Percentiles rank a stretch among this genome's conserved stretches.
Evolutionary conservation across 2,797 vertebrate genomes (phyloP).

Genomic region (Percopsis omiscomaycus): DNA sequence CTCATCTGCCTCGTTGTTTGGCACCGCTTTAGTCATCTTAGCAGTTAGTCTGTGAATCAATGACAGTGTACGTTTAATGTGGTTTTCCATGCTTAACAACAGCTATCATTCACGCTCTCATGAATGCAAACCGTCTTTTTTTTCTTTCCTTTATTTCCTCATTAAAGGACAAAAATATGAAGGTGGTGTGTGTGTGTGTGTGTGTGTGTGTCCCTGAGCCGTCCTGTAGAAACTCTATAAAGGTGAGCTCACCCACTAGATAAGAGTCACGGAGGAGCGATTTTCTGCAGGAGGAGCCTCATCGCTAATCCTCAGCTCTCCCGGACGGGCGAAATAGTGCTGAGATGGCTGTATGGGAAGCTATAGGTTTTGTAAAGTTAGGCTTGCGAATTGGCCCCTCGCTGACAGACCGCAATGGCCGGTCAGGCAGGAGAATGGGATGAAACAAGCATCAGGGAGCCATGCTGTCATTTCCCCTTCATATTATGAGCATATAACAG

Average conservation of each 20-base stretch:
- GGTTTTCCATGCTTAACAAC: slow-evolving; percentile 9
- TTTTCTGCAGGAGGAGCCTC: slow-evolving; percentile 21
- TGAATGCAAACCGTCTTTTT: slow-evolving; percentile 1
- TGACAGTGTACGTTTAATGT: slow-evolving; percentile 29
- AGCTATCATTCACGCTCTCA: no score
- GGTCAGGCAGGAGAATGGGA: slow-evolving; percentile 52
- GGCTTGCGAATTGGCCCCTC: not conserved
- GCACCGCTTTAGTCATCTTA: slow-evolving; percentile 47
- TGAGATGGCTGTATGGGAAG: slow-evolving; percentile 30
- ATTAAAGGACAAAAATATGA: not conserved
- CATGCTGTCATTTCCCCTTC: slow-evolving; percentile 23
- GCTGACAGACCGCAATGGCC: slow-evolving; percentile 53
- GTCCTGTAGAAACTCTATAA: slow-evolving; percentile 22
- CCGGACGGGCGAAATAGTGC: slow-evolving; percentile 38
- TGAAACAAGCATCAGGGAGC: slow-evolving; percentile 51
- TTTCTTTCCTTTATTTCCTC: slow-evolving; percentile 11
- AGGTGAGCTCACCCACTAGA: slow-evolving; percentile 38
- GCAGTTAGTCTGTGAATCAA: slow-evolving; percentile 45
- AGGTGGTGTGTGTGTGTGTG: slow-evolving; percentile 1
- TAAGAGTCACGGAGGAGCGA: slow-evolving; percentile 22
- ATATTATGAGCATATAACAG: slow-evolving; percentile 35
- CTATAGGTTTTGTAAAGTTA: slow-evolving; percentile 22
- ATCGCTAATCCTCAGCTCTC: slow-evolving; percentile 33
- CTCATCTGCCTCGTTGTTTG: slow-evolving; percentile 43
- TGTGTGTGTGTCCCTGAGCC: slow-evolving; percentile 1